Percentiles rank a stretch among this genome's conserved stretches.
phyloP scores from a whole-genome alignment of 2,888 invertebrate species.

The Sphaeridia pumilis region DNA sequence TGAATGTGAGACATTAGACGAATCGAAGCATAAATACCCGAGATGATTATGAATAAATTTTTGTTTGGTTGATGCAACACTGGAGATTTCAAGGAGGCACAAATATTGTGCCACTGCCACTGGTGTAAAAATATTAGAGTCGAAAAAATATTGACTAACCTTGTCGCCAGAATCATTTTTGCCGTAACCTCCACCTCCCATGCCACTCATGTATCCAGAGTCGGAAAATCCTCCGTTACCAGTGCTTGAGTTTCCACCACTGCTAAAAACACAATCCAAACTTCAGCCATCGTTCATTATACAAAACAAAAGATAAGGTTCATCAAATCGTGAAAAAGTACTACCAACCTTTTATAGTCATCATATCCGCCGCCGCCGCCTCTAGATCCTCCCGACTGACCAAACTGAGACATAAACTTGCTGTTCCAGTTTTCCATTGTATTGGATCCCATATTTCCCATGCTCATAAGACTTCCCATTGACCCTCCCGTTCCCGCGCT shows the following conservation, averaged over 20 bases:
- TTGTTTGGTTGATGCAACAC: no score
- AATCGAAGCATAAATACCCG: no score
- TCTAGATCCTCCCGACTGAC: conserved; percentile 29
- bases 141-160: no score
- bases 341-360: conserved; percentile 23
- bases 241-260: conserved; percentile 2
- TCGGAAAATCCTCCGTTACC: conserved; percentile 32
- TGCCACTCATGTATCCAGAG: conserved; percentile 36
- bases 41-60: no score
- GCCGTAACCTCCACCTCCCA: conserved; percentile 35
- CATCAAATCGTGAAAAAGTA: no score
- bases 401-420: conserved; percentile 36
- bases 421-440: conserved; percentile 31
- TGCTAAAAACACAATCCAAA: no score
- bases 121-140: no score
- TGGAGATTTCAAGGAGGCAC: no score
- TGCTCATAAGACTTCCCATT: conserved; percentile 30
- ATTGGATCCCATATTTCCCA: conserved; percentile 7
- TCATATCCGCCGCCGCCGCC: conserved; percentile 19
- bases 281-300: no score
- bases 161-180: conserved; percentile 35
- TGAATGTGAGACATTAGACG: neutral
- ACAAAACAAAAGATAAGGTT: no score
- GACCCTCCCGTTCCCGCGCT: conserved; percentile 24
- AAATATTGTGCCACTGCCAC: no score